Evolutionary conservation across 2,888 invertebrate species (phyloP), one percentile per base, ranked within the genome.

Genomic region (Euspilapteryx auroguttella): DNA sequence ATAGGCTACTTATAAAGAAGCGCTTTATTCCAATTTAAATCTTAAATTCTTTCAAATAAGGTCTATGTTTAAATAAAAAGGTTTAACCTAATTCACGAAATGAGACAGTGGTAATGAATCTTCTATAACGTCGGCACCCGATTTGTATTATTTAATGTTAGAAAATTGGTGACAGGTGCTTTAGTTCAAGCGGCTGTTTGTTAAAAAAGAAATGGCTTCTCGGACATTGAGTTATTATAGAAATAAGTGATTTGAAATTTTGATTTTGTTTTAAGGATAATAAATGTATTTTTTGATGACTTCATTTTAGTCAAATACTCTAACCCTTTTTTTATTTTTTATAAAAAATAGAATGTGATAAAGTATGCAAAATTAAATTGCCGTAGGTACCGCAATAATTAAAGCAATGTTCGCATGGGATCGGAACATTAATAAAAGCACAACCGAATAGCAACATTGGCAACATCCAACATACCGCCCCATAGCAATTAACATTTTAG

Each of bases 131-230:
- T 47, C n/a, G 49, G 45, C 42, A 54, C 48, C 49, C 48, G 49
- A 63, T 64, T 57, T 51, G 53, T 55, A 47, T 52, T 54, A 47
- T 49, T 54, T 51, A 45, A 47, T 44, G 43, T 43, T 47, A 38
- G 41, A 48, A 55, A 49, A 55, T 56, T 53, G 47, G 44, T 49
- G 55, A 58, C 63, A 64, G 62, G 52, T 59, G 65, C 49, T 47
- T 37, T 34, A 48, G 48, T 42, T 37, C 26, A 37, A 41, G 40
- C 34, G 42, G 46, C 55, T 47, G 50, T 59, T 56, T 53, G 47
- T 53, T 45, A 42, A 36, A 40, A 41, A 45, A 39, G 32, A 39
- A 49, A 37, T 29, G 12, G 9, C 39, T 35, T 35, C 45, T 47
- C 38, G 14, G 31, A 37, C 43, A 58, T 61, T 57, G 51, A 59